phyloP scores from a whole-genome alignment of 37 sponge, comb jelly and placozoan species.

The Hormiphora californensis region DNA sequence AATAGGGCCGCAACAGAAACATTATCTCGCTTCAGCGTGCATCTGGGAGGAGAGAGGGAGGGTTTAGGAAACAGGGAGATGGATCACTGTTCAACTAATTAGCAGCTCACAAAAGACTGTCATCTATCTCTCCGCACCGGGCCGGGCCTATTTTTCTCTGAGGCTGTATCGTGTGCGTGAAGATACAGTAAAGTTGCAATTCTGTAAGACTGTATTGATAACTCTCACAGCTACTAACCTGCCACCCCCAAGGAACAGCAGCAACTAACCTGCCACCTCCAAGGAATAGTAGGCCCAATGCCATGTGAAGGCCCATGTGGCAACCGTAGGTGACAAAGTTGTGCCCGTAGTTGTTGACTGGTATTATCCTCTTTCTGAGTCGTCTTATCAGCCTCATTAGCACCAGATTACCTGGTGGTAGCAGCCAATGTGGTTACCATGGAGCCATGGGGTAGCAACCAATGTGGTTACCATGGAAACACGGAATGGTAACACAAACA shows the following conservation, averaged over 20 bases:
- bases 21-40: slow-evolving; percentile 64
- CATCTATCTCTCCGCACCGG: background rate
- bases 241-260: slow-evolving; percentile 71
- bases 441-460: too few species aligned
- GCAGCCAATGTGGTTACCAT: too few species aligned
- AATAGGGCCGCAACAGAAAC: slow-evolving; percentile 68
- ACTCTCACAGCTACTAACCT: slow-evolving; percentile 46
- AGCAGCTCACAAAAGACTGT: background rate
- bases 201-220: too few species aligned
- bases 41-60: too few species aligned
- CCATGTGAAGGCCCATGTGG: slow-evolving; percentile 92
- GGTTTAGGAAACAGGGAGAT: too few species aligned
- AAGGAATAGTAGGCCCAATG: slow-evolving; percentile 86
- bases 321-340: slow-evolving; percentile 71
- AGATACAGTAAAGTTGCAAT: too few species aligned
- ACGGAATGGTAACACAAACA: background rate
- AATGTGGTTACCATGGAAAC: too few species aligned
- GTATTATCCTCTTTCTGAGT: slow-evolving; percentile 56
- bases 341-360: slow-evolving; percentile 55
- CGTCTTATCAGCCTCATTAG: slow-evolving; percentile 64
- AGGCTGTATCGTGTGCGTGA: too few species aligned
- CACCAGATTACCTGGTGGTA: slow-evolving; percentile 79
- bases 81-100: too few species aligned
- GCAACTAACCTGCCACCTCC: slow-evolving; percentile 70
- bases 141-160: background rate